phyloP scores from a whole-genome alignment of 2,888 invertebrate genomes.

The Xanthostigma xanthostigma region DNA sequence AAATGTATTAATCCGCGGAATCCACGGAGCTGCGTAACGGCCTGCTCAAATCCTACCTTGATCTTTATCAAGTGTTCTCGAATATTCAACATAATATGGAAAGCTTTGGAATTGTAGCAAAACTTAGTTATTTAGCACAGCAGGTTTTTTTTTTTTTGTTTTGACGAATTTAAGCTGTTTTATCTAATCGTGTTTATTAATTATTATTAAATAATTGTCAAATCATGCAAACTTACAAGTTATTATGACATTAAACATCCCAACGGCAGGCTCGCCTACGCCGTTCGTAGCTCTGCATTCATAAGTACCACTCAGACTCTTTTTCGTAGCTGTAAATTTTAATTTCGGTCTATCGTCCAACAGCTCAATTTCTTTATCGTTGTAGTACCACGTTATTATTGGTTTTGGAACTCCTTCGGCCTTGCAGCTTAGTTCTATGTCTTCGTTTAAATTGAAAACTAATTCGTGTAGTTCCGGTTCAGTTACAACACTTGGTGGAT shows the following conservation, averaged over 20 bases:
- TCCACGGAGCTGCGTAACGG: too few species aligned
- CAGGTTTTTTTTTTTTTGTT: too few species aligned
- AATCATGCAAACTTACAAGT: constrained; percentile 40
- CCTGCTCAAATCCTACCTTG: too few species aligned
- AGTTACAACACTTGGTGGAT: constrained; percentile 51
- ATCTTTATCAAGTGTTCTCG: too few species aligned
- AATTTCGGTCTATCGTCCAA: constrained; percentile 44
- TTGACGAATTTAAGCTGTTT: too few species aligned
- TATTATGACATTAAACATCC: constrained; percentile 51
- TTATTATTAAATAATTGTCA: neutral
- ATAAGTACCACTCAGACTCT: constrained; percentile 53
- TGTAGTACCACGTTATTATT: constrained; percentile 50
- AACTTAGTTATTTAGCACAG: too few species aligned
- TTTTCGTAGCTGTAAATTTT: constrained; percentile 47
- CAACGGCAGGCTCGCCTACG: constrained; percentile 54
- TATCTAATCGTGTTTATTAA: neutral
- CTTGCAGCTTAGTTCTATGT: constrained; percentile 59
- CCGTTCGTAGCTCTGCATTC: constrained; percentile 60
- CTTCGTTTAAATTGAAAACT: constrained; percentile 58
- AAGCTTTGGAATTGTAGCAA: too few species aligned
- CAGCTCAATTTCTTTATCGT: constrained; percentile 46
- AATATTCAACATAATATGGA: too few species aligned
- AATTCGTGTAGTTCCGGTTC: constrained; percentile 53
- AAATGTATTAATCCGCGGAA: too few species aligned
- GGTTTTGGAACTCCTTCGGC: constrained; percentile 58